Evolutionary conservation across 2,797 vertebrate genomes (phyloP), one percentile per base, ranked within the genome.

Genomic region (Chiloscyllium punctatum): DNA sequence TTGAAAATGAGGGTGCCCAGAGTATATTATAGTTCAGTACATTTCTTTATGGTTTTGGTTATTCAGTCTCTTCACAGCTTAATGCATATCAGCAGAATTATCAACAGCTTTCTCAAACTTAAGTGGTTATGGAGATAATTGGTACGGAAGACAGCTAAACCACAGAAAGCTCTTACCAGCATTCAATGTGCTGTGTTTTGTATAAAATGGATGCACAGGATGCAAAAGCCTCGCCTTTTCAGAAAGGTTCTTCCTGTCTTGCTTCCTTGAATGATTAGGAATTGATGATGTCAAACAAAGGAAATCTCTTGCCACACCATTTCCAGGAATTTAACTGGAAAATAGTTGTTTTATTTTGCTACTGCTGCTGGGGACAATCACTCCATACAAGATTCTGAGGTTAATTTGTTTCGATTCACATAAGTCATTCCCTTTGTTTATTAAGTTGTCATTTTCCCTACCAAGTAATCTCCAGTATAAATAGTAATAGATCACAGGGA

Each of bases 181-280:
- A 94, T 16, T 74, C 25, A 18, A 95, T n/a, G 27, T 95, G 94
- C n/a, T 21, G 37, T 16, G 16, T 69, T 95, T 77, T 57, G 42
- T 77, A 95, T 71, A 95, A 95, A 95, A 95, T 72, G 94, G 68
- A 95, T 82, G 74, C 74, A 96, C 90, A 96, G 95, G 95, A 96
- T 82, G 74, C 33, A n/a, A 27, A 94, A 82, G 21, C 87, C 95
- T 95, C 1, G 69, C 62, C 77, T 94, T 48, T 94, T 86, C 91
- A 94, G 96, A 94, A 97, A 77, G 68, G 96, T 97, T 96, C 97
- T 97, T 98, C 97, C 98, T 96, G 96, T 96, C 96, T 96, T 6
- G 96, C 96, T 98, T 98, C 97, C 97, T 96, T 97, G 97, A 96
- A 95, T 18, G 96, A 96, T 97, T 96, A 95, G 25, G 69, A 96